Percentiles rank a stretch among this genome's conserved stretches.
These are phyloP conservation scores for Laspeyria flexula DNA, from an alignment of 2,888 invertebrate genomes.

Conservation along the genomic window DNA sequence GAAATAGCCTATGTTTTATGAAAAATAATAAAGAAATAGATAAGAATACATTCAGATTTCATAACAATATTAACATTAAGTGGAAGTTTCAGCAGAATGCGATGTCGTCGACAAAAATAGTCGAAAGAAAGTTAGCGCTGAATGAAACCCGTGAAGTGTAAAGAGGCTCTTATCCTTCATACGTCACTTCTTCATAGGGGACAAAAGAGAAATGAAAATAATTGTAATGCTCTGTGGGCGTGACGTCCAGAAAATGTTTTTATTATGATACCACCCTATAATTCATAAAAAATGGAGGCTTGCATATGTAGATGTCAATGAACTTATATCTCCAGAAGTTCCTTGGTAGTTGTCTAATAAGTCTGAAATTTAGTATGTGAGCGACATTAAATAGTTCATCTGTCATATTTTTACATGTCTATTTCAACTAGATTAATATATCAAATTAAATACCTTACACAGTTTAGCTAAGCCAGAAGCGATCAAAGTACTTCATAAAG, in stretches of 20 bases:
- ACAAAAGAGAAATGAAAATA: background rate
- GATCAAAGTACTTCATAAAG: no score
- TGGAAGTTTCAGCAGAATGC: conserved; percentile 19
- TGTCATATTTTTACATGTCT: no score
- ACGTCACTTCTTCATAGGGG: background rate
- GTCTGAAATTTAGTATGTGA: no score
- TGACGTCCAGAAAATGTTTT: background rate
- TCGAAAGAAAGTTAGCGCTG: conserved; percentile 12
- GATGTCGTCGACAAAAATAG: conserved; percentile 23
- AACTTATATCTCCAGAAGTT: no score
- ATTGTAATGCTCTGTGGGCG: background rate
- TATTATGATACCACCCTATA: no score
- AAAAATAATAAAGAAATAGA: conserved; percentile 1
- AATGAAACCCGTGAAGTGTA: conserved; percentile 13
- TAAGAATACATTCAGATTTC: background rate
- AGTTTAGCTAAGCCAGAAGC: no score
- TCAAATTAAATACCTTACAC: no score
- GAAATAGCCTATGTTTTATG: background rate
- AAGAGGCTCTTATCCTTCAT: conserved; percentile 9
- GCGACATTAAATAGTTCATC: no score
- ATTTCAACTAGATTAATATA: no score
- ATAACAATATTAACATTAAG: conserved; percentile 23
- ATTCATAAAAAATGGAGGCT: no score
- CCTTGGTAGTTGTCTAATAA: no score
- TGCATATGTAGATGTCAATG: no score